Evolutionary conservation across 2,888 invertebrate genomes (phyloP).

Genomic region (Patella caerulea): DNA sequence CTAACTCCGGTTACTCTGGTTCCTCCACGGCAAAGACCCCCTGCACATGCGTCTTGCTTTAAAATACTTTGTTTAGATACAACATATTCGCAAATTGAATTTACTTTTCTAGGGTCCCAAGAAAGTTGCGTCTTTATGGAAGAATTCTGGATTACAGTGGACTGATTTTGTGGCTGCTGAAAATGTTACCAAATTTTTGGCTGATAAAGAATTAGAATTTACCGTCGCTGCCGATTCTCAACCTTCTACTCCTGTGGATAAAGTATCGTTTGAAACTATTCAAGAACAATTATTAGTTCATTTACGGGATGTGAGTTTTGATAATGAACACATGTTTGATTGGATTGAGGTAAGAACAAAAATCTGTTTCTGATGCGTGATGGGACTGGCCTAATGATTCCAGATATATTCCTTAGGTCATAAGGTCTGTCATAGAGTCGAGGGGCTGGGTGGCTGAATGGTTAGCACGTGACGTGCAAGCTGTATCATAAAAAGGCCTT

Average conservation of each 20-base stretch:
- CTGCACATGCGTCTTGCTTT: too few species aligned
- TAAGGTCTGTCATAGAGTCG: too few species aligned
- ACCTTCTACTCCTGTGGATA: slow-evolving; percentile 47
- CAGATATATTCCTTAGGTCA: too few species aligned
- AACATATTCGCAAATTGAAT: too few species aligned
- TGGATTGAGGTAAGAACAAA: slow-evolving; percentile 77
- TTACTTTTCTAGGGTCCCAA: slow-evolving; percentile 61
- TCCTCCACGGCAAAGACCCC: too few species aligned
- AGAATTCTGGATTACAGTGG: slow-evolving; percentile 65
- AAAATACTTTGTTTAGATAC: too few species aligned
- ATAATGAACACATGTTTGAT: slow-evolving; percentile 73
- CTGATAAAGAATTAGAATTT: slow-evolving; percentile 73
- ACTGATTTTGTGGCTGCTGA: slow-evolving; percentile 62
- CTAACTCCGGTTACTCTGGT: too few species aligned
- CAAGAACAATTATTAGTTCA: slow-evolving; percentile 50
- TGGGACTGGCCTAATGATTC: too few species aligned
- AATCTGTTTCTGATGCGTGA: too few species aligned
- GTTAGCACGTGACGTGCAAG: too few species aligned
- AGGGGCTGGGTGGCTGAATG: too few species aligned
- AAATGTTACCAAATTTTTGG: slow-evolving; percentile 73
- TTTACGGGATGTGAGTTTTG: slow-evolving; percentile 42
- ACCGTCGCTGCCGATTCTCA: slow-evolving; percentile 42
- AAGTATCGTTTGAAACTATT: slow-evolving; percentile 53
- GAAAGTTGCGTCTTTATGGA: slow-evolving; percentile 68
- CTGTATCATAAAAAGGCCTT: too few species aligned